Conservation (phyloP, 2,888 invertebrate genomes). For the Mimas tiliae region DNA sequence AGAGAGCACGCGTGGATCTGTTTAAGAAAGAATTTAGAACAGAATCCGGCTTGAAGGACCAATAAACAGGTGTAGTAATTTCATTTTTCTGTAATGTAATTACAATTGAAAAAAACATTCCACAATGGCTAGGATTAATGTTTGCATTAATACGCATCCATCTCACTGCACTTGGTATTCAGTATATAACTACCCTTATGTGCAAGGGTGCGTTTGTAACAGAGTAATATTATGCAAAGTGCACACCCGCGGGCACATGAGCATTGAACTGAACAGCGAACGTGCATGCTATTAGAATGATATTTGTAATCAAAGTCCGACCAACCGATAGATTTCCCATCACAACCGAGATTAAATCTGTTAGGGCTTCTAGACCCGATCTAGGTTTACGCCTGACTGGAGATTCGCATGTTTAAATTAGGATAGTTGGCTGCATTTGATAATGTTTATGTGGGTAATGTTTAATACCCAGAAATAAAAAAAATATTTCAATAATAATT, state of each 20-base stretch:
- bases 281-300: slow-evolving; percentile 12
- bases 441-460: too few relatives aligned
- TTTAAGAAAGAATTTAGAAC: too few relatives aligned
- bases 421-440: too few relatives aligned
- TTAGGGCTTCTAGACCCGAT: background rate
- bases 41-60: background rate
- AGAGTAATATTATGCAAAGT: slow-evolving; percentile 7
- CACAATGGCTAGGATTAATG: background rate
- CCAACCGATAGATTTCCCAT: slow-evolving; percentile 17
- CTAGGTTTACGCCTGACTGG: slow-evolving; percentile 7
- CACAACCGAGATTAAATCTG: slow-evolving; percentile 6
- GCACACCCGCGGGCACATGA: slow-evolving; percentile 2
- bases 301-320: slow-evolving; percentile 19
- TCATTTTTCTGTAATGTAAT: too few relatives aligned
- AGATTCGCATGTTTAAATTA: background rate
- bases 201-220: slow-evolving; percentile 4
- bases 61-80: background rate
- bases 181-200: background rate
- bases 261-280: background rate
- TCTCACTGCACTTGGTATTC: background rate
- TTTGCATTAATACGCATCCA: background rate
- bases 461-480: too few relatives aligned
- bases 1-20: too few relatives aligned
- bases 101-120: too few relatives aligned
- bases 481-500: too few relatives aligned